Conservation (phyloP, 2,113 vertebrate species). For the Petroica traversi region DNA sequence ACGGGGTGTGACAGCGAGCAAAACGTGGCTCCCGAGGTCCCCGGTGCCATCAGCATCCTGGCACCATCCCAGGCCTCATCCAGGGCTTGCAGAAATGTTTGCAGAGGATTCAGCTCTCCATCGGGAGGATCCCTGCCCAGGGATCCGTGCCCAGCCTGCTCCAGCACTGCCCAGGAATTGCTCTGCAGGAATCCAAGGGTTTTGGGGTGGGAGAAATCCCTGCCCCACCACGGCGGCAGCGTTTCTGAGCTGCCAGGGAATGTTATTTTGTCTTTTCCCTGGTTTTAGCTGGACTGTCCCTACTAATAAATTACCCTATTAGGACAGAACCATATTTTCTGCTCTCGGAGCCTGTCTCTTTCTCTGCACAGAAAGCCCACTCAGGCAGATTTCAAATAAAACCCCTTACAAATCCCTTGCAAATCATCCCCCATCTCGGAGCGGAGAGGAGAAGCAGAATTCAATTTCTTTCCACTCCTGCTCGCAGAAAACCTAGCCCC, state of each 20-base stretch:
- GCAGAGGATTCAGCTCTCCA: not conserved
- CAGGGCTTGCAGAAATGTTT: not conserved
- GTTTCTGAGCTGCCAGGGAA: not conserved
- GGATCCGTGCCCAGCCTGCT: not conserved
- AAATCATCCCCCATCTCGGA: not conserved
- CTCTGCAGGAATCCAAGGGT: not conserved
- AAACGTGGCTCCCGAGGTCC: not conserved
- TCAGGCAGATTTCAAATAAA: not conserved
- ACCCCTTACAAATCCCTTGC: not conserved
- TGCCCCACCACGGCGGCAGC: not conserved
- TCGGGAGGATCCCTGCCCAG: not conserved
- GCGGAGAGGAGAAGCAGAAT: not conserved
- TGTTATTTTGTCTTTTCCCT: not conserved
- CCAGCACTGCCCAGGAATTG: not conserved
- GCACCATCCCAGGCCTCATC: not conserved
- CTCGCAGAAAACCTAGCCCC: not conserved
- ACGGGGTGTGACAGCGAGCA: rapidly evolving
- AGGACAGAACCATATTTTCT: not conserved
- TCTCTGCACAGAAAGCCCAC: not conserved
- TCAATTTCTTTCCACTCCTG: slow-evolving; percentile 24
- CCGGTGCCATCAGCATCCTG: not conserved
- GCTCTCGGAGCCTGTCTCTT: not conserved
- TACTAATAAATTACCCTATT: not conserved
- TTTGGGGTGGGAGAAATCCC: not conserved
- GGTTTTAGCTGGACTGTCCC: not conserved